Evolutionary conservation across 2,113 vertebrate genomes (phyloP).

Genomic region (Carassius gibelio): DNA sequence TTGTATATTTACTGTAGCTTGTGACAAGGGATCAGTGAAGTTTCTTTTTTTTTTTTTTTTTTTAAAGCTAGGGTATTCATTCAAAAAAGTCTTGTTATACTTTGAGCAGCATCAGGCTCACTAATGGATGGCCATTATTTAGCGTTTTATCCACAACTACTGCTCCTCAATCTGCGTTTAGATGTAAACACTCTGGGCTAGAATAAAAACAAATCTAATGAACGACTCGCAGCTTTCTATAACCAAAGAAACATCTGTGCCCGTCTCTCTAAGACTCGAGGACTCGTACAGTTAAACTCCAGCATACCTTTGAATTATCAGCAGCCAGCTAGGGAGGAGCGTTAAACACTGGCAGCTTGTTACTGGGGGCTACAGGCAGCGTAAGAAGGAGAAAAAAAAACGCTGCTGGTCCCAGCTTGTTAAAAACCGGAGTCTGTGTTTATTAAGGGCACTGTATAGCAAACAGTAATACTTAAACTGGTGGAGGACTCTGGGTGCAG

Average conservation of each 20-base stretch:
- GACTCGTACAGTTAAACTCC: slow-evolving; percentile 42
- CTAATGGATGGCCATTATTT: slow-evolving; percentile 17
- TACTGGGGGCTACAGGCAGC: slow-evolving; percentile 51
- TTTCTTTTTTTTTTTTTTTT: background rate
- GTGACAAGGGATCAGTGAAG: background rate
- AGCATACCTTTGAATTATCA: slow-evolving; percentile 50
- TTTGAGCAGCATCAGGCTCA: background rate
- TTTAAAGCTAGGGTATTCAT: background rate
- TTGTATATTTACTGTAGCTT: background rate
- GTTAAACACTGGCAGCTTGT: slow-evolving; percentile 54
- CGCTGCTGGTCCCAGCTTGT: slow-evolving; percentile 50
- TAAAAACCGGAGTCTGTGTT: slow-evolving; percentile 54
- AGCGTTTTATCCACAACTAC: slow-evolving; percentile 7
- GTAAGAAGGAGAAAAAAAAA: slow-evolving; percentile 28
- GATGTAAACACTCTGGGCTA: background rate
- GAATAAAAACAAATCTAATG: slow-evolving; percentile 26
- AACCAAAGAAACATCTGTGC: slow-evolving; percentile 1
- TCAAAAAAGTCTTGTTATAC: slow-evolving; percentile 23
- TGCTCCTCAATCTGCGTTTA: slow-evolving; percentile 7
- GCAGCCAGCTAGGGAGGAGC: background rate
- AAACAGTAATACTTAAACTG: slow-evolving; percentile 59
- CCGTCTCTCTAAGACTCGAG: slow-evolving; percentile 10
- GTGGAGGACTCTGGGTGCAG: slow-evolving; percentile 55
- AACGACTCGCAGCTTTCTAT: slow-evolving; percentile 18
- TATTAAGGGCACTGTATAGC: slow-evolving; percentile 54